Evolutionary conservation across 2,113 vertebrate genomes (phyloP), one percentile per base, ranked within the genome.

Genomic region (Hepsetus odoe): DNA sequence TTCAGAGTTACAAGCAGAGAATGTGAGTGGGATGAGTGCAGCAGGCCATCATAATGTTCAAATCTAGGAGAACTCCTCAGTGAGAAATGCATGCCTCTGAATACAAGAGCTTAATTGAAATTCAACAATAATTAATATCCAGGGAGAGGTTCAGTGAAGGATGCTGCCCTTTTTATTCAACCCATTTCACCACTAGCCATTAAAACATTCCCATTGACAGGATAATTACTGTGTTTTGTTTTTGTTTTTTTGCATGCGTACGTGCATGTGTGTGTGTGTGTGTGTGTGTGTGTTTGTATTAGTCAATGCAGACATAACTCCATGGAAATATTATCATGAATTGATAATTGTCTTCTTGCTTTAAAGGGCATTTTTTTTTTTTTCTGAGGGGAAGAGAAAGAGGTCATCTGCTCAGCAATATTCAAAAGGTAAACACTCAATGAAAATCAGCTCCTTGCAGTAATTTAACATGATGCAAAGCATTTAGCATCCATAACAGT

Each of bases 1-100:
- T 94, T 94, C 93, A 92, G 90, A 93, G 92, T 91, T 94, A 94
- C 93, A 94, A 93, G 93, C 89, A 89, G 88, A 90, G 90, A 90
- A 90, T 88, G 85, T 87, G 51, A 56, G 79, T 73, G 58, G 62
- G 55, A 65, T 46, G 42, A 70, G 70, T 55, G 59, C 56, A 61
- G 65, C 58, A 76, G 61, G 74, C 51, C 67, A 49, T 80, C 44
- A 46, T 66, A 83, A 82, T 77, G 70, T 74, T 67, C 14, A 58
- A 58, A 68, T 58, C 46, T 56, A 59, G 49, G 49, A 5, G 32
- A 77, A 35, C 56, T 69, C 71, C 69, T 56, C 22, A 64, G 72
- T 80, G 74, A 79, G 59, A 75, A 65, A 68, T 56, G 40, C 62
- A 49, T 51, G 74, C 73, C 38, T 65, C 81, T 64, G 75, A 82